Conservation (phyloP, 2,888 invertebrate genomes). For the Caenorhabditis plicata region DNA sequence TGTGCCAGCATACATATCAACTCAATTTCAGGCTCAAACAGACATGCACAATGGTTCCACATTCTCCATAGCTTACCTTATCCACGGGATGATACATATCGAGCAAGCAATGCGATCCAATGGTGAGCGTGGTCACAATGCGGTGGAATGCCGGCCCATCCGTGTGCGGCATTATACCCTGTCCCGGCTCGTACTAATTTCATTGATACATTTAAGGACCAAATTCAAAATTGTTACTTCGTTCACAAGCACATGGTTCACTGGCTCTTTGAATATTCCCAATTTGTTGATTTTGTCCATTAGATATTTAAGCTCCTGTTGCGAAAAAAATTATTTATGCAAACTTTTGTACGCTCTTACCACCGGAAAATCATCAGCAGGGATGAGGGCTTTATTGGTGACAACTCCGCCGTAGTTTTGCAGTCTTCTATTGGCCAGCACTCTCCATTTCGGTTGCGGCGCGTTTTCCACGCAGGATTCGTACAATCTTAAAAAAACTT, state of each 20-base stretch:
- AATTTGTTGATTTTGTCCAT: conserved; percentile 42
- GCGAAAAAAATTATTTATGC: not conserved
- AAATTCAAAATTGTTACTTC: too few relatives aligned
- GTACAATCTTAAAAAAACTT: conserved; percentile 71
- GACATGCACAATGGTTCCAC: conserved; percentile 33
- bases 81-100: conserved; percentile 74
- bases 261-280: conserved; percentile 33
- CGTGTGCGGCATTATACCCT: conserved; percentile 94
- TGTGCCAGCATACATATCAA: too few relatives aligned
- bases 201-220: too few relatives aligned
- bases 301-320: conserved; percentile 34
- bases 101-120: conserved; percentile 86
- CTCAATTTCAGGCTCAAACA: conserved; percentile 4
- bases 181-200: conserved; percentile 68
- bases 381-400: conserved; percentile 87
- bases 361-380: conserved; percentile 78
- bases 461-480: conserved; percentile 66
- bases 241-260: conserved; percentile 43
- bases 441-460: conserved; percentile 92
- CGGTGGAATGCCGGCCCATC: conserved; percentile 93
- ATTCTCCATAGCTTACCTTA: conserved; percentile 33
- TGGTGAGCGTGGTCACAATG: conserved; percentile 85
- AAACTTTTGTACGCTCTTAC: conserved; percentile 55
- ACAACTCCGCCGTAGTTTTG: conserved; percentile 97
- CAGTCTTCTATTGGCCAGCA: conserved; percentile 77